A percentile compares a stretch with the other conserved stretches of the same genome.
Conservation (phyloP, 2,888 invertebrate genomes). For the Drosophila anomelani region DNA sequence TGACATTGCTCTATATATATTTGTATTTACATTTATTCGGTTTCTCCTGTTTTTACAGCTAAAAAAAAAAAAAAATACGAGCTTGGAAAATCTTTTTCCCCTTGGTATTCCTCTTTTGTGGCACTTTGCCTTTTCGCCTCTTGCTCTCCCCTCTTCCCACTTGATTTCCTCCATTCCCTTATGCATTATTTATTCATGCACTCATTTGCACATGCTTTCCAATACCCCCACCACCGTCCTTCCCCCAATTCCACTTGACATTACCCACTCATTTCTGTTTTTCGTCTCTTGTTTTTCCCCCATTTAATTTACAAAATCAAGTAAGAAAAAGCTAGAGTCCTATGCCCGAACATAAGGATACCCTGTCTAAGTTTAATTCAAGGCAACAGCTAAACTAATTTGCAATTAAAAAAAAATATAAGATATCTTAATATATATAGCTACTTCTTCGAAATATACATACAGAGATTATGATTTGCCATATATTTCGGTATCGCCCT, state of each 20-base stretch:
- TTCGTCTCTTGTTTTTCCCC: slow-evolving; percentile 4
- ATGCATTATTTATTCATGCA: slow-evolving; percentile 52
- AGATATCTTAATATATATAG: too few species aligned
- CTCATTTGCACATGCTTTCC: slow-evolving; percentile 48
- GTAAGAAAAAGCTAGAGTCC: background rate
- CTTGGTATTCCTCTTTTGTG: slow-evolving; percentile 7
- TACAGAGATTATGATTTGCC: background rate
- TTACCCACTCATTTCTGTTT: slow-evolving; percentile 13
- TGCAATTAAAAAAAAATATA: background rate
- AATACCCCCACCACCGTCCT: background rate
- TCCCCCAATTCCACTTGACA: slow-evolving; percentile 29
- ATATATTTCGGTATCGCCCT: background rate
- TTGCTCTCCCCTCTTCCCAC: slow-evolving; percentile 24
- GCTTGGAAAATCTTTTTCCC: slow-evolving; percentile 10
- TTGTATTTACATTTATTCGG: slow-evolving; percentile 10
- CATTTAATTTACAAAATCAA: slow-evolving; percentile 29
- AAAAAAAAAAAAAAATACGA: slow-evolving; percentile 8
- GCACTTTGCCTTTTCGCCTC: slow-evolving; percentile 13
- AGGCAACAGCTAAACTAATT: background rate
- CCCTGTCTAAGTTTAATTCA: background rate
- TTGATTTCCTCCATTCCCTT: slow-evolving; percentile 34
- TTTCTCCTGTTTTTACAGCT: slow-evolving; percentile 34
- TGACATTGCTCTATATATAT: background rate
- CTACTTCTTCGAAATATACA: background rate
- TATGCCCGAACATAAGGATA: background rate